Percentiles rank a stretch among this genome's conserved stretches.
phyloP scores from a whole-genome alignment of 2,888 invertebrate species.

The Leptinotarsa rubiginosa region DNA sequence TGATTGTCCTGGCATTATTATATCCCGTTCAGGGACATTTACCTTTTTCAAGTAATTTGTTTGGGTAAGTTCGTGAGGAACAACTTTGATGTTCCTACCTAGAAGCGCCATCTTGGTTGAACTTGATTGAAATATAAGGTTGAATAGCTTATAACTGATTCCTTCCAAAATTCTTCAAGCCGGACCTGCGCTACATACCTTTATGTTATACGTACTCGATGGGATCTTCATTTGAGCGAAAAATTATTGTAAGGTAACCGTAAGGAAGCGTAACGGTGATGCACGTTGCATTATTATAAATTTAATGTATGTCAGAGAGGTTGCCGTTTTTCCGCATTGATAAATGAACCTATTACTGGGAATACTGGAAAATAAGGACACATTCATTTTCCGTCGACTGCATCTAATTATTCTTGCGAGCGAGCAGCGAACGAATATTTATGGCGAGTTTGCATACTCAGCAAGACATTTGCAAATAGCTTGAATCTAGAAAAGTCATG shows the following conservation, averaged over 20 bases:
- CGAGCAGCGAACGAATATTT: neutral
- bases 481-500: conserved; percentile 7
- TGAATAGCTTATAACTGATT: too few species aligned
- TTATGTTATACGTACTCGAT: conserved; percentile 29
- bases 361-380: conserved; percentile 14
- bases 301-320: conserved; percentile 20
- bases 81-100: too few species aligned
- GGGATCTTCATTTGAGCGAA: conserved; percentile 42
- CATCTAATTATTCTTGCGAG: conserved; percentile 1
- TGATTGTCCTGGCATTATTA: too few species aligned
- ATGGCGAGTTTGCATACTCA: neutral
- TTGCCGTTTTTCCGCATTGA: conserved; percentile 4
- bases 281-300: conserved; percentile 27
- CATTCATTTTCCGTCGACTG: conserved; percentile 13
- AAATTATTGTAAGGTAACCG: conserved; percentile 39
- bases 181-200: conserved; percentile 36
- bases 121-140: too few species aligned
- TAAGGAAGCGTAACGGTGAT: conserved; percentile 34
- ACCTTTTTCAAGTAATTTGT: too few species aligned
- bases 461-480: neutral
- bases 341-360: conserved; percentile 11
- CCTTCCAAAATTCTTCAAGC: conserved; percentile 24
- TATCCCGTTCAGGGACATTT: too few species aligned
- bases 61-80: too few species aligned
- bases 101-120: too few species aligned